Base-by-base conservation (phyloP, 2,888 invertebrate genomes). In the Melanotus villosus region DNA sequence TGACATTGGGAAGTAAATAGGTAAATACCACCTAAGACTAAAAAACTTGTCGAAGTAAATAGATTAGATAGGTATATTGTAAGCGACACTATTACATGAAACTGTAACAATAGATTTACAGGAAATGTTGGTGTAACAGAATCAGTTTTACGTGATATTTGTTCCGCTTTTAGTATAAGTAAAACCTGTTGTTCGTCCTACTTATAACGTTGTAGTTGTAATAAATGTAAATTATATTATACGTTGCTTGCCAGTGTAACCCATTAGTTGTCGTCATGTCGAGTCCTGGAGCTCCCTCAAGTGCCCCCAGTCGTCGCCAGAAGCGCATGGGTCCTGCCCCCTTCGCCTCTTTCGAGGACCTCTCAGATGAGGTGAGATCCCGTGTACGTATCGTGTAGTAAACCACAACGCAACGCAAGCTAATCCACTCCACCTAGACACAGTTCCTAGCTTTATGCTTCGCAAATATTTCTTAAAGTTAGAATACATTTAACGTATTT, bases 261-360 rank as follows among this genome's bases (percentile, higher is more conserved):
- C 79, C 78, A 78, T 71, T 79, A 80, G 77, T 77, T 72, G 67
- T 75, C 78, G 70, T 72, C 75, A 81, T 81, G 81, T 80, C 81
- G 78, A 76, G 80, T 75, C 77, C 80, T 75, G 81, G 79, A 77
- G 75, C 76, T 73, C 73, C 78, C 63, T 75, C 78, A 64, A 76
- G 75, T 72, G 76, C 73, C 68, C 74, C 72, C 70, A 72, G 74
- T 75, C 78, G 81, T 71, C 80, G 80, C 68, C 93, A 93, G 87
- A 90, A 91, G 87, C 92, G 94, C 85, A 92, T 94, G 88, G 96
- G 96, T 83, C 95, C 95, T 83, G 96, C 96, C 81, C 96, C 96
- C 83, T 93, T 96, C 86, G 96, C 96, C 84, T 96, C 96, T 80
- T 95, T 96, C 87, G 96, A 96, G 89, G 94, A 94, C 88, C 89